Evolutionary conservation across 1,140 invertebrate genomes (phyloP).

Genomic region (Oscheius sp.): DNA sequence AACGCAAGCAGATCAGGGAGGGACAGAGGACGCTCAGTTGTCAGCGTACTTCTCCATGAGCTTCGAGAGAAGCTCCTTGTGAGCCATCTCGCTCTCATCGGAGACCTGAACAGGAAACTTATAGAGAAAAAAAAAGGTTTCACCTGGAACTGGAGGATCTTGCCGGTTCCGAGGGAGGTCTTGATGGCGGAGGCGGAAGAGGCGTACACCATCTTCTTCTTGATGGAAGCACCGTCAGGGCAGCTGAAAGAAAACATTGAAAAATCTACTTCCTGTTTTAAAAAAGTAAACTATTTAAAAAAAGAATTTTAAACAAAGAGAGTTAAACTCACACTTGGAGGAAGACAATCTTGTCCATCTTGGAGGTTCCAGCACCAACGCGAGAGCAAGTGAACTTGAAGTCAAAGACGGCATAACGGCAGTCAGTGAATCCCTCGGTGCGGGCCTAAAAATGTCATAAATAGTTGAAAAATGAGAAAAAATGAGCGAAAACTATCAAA

Average conservation of each 20-base stretch:
- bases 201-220: slow-evolving; percentile 63
- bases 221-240: slow-evolving; percentile 61
- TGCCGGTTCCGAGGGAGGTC: slow-evolving; percentile 59
- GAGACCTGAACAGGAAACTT: slow-evolving; percentile 51
- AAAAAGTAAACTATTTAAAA: too few relatives aligned
- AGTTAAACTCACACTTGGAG: slow-evolving; percentile 48
- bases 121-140: background rate
- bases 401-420: slow-evolving; percentile 60
- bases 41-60: slow-evolving; percentile 57
- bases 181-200: slow-evolving; percentile 62
- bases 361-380: slow-evolving; percentile 56
- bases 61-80: slow-evolving; percentile 55
- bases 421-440: slow-evolving; percentile 55
- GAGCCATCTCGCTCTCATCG: slow-evolving; percentile 58
- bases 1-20: background rate
- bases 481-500: background rate
- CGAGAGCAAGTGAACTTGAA: slow-evolving; percentile 59
- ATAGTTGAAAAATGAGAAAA: background rate
- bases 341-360: slow-evolving; percentile 62
- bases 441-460: slow-evolving; percentile 25
- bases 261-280: background rate
- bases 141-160: slow-evolving; percentile 60
- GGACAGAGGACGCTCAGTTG: slow-evolving; percentile 43
- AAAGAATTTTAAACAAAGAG: background rate
- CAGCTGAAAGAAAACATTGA: slow-evolving; percentile 40